phyloP scores from a whole-genome alignment of 2,797 vertebrate genomes.

The Channa striata region DNA sequence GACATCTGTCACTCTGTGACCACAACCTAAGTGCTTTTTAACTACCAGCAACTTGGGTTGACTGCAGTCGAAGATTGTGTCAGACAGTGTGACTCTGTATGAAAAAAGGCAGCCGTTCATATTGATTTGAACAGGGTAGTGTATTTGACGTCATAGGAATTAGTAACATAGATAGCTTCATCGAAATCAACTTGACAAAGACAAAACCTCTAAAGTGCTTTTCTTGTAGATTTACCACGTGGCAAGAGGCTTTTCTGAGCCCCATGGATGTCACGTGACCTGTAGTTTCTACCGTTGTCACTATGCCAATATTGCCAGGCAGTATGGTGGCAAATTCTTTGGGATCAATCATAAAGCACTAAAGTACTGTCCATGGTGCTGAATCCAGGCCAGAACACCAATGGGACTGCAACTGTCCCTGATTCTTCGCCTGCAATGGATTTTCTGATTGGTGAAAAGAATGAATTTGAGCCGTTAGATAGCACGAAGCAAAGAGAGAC shows the following conservation, averaged over 20 bases:
- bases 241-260: neutral
- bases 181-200: neutral
- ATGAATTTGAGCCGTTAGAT: neutral
- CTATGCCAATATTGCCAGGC: neutral
- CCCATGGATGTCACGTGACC: conserved; percentile 2
- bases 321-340: conserved; percentile 21
- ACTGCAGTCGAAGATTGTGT: conserved; percentile 14
- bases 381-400: conserved; percentile 51
- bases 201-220: conserved; percentile 4
- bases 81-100: too few relatives aligned
- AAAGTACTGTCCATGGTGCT: conserved; percentile 75
- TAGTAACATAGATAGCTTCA: too few relatives aligned
- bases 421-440: conserved; percentile 5
- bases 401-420: conserved; percentile 5
- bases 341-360: conserved; percentile 34
- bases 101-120: too few relatives aligned
- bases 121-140: too few relatives aligned
- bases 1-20: conserved; percentile 32
- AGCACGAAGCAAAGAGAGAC: neutral
- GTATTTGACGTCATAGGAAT: too few relatives aligned
- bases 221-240: neutral
- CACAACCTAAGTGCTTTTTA: conserved; percentile 41
- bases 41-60: conserved; percentile 38
- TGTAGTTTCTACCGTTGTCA: neutral
- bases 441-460: neutral